Evolutionary conservation across 2,888 invertebrate genomes (phyloP), one percentile per base, ranked within the genome.

Genomic region (Agapostemon virescens): DNA sequence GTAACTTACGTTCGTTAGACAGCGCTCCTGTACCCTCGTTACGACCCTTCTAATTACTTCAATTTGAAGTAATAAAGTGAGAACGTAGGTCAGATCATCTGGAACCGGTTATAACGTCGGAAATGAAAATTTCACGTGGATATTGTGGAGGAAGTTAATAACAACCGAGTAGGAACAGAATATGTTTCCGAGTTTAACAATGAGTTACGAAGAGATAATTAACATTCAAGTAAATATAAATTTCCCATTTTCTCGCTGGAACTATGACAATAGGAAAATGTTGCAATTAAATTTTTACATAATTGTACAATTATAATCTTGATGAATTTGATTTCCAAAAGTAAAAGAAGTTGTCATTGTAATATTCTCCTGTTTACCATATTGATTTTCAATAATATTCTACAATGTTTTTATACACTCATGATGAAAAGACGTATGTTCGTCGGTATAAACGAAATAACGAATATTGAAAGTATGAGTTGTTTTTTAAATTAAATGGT

Each of bases 1-100:
- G n/a, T 68, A 49, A 68, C 45, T 68, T 68, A 68, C 45, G 45
- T 68, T 68, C 45, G 45, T 45, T 45, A 45, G 20, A 23, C 13
- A 20, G 30, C 30, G 23, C n/a, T 20, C 6, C 45, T 20, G 30
- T n/a, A n/a, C 30, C 2, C 67, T n/a, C 45, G 40, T 68, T 33
- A 45, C 45, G 42, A 13, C 66, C 20, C 66, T 45, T 45, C 45
- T 45, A 45, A 45, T 68, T 49, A 33, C 67, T n/a, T 33, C 26
- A 68, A 45, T 33, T 68, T 45, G 23, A 52, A n/a, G 33, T 52
- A 33, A 69, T 52, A 69, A 69, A 49, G 33, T n/a, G 33, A 36
- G 61, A 63, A 4, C 61, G 36, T 1, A 5, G n/a, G n/a, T 9
- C 1, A 33, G n/a, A 63, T 66, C 38, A 45, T 67, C 42, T 20